Conservation (phyloP, 1,140 invertebrate genomes). For the Araneus ventricosus region DNA sequence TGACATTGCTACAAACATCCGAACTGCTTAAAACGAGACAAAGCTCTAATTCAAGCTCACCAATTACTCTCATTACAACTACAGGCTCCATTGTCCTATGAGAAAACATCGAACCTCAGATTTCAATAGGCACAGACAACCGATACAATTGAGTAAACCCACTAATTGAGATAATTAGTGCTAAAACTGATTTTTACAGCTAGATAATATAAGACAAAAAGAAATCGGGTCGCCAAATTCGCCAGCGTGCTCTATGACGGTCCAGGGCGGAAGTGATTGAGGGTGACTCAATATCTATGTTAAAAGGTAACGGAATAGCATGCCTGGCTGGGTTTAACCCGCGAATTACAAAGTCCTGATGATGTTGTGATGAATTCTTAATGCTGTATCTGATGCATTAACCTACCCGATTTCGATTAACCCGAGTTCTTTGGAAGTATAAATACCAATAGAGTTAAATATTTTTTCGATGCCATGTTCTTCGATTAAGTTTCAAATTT, state of each 20-base stretch:
- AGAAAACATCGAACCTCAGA: background rate
- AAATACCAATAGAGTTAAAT: too few species aligned
- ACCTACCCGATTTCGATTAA: background rate
- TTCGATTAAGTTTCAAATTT: too few species aligned
- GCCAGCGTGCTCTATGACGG: constrained; percentile 6
- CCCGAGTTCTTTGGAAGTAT: background rate
- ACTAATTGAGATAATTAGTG: constrained; percentile 21
- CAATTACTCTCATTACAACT: background rate
- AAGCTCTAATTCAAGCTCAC: background rate
- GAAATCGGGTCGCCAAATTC: constrained; percentile 35
- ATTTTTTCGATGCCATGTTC: too few species aligned
- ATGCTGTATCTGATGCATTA: background rate
- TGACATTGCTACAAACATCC: too few species aligned
- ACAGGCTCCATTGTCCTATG: background rate
- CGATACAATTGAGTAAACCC: constrained; percentile 18
- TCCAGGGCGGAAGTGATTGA: constrained; percentile 9
- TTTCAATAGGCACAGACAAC: background rate
- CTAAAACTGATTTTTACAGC: constrained; percentile 31
- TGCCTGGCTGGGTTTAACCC: background rate
- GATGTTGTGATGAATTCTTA: background rate
- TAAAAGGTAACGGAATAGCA: constrained; percentile 29
- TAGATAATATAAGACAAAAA: background rate
- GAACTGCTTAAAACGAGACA: too few species aligned
- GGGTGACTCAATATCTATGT: background rate
- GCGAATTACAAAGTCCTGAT: background rate